These are phyloP conservation scores for Arge pagana DNA, from an alignment of 2,888 invertebrate species.

Conservation along the genomic window DNA sequence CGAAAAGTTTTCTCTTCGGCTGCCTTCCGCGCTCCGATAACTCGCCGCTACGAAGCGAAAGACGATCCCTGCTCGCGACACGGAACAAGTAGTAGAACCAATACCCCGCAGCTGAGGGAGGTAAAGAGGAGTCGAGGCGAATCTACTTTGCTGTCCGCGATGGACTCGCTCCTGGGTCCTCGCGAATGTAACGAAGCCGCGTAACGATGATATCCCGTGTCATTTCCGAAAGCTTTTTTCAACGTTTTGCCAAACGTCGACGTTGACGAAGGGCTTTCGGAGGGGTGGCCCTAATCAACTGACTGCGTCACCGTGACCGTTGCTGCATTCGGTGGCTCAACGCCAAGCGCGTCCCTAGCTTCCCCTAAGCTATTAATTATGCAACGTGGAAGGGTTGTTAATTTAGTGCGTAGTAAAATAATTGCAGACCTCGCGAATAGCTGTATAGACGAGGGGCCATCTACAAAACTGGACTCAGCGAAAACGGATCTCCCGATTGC, in stretches of 20 bases:
- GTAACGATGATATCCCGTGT: constrained; percentile 1
- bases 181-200: neutral
- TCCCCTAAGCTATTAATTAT: constrained; percentile 42
- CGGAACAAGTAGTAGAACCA: too few species aligned
- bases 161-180: too few species aligned
- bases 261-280: constrained; percentile 32
- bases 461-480: too few species aligned
- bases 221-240: constrained; percentile 18
- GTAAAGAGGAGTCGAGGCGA: too few species aligned
- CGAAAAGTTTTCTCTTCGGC: constrained; percentile 3
- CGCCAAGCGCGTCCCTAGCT: constrained; percentile 11
- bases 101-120: too few species aligned
- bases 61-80: neutral
- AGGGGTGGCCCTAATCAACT: constrained; percentile 26
- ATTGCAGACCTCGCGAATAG: constrained; percentile 24
- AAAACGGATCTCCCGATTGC: constrained; percentile 13
- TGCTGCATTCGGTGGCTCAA: constrained; percentile 22
- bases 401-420: constrained; percentile 29
- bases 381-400: constrained; percentile 35
- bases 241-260: constrained; percentile 8
- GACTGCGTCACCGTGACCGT: constrained; percentile 14
- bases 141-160: too few species aligned
- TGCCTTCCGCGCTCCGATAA: neutral
- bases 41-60: neutral
- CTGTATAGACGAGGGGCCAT: too few species aligned